A percentile compares a stretch with the other conserved stretches of the same genome.
Evolutionary conservation across 2,113 vertebrate species (phyloP).

Genomic region (Fulica atra): DNA sequence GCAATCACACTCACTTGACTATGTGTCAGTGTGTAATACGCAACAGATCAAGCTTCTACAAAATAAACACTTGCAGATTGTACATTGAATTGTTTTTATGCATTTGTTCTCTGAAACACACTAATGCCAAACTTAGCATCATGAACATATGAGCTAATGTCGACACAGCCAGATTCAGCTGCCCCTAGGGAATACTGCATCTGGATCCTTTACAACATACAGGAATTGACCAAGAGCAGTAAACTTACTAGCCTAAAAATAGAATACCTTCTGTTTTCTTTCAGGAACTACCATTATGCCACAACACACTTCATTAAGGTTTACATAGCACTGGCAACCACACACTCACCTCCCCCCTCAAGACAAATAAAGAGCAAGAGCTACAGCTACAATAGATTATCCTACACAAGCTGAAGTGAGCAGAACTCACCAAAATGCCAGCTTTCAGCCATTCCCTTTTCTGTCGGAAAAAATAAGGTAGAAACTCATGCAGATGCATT

Average conservation of each 20-base stretch:
- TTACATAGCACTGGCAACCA: neutral
- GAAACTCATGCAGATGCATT: no score
- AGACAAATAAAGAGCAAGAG: neutral
- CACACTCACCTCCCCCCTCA: neutral
- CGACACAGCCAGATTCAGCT: constrained; percentile 29
- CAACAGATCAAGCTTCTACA: neutral
- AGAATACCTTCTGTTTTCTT: constrained; percentile 70
- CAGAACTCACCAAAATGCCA: neutral
- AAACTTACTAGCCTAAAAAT: constrained; percentile 67
- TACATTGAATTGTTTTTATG: neutral
- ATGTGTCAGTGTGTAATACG: neutral
- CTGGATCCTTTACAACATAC: constrained; percentile 39
- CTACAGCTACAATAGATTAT: neutral
- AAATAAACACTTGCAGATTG: constrained; percentile 10
- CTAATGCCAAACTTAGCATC: neutral
- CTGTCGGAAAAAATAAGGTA: neutral
- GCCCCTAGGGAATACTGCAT: constrained; percentile 52
- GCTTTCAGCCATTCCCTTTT: neutral
- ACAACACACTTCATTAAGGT: neutral
- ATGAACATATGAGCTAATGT: neutral
- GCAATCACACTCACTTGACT: neutral
- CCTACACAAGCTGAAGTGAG: neutral
- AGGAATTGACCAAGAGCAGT: constrained; percentile 30
- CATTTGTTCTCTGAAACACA: neutral
- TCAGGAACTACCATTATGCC: constrained; percentile 45